Evolutionary conservation across 2,113 vertebrate genomes (phyloP).

Genomic region (Callipepla squamata): DNA sequence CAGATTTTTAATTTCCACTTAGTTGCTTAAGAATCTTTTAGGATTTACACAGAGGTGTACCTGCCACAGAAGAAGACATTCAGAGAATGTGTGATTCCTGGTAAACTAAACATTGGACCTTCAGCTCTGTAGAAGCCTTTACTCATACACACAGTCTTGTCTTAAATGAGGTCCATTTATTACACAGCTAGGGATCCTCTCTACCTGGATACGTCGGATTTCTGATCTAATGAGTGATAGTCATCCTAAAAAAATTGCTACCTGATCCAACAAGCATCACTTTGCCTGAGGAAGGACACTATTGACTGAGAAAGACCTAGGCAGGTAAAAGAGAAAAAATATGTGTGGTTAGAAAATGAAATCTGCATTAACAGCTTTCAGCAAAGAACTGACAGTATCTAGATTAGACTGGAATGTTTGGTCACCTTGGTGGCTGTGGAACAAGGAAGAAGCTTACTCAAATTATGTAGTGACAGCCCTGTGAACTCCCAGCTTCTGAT

Average conservation of each 20-base stretch:
- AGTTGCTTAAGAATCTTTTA: background rate
- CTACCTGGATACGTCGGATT: background rate
- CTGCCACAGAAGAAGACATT: background rate
- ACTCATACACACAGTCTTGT: background rate
- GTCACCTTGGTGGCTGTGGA: background rate
- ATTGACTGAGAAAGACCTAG: background rate
- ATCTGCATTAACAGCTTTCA: background rate
- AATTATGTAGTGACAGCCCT: background rate
- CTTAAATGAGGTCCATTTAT: background rate
- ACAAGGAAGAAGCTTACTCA: background rate
- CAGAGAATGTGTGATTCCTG: background rate
- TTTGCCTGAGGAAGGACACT: background rate
- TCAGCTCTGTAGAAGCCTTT: background rate
- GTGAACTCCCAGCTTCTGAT: background rate
- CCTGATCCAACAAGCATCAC: background rate
- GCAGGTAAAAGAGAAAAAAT: background rate
- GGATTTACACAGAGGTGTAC: background rate
- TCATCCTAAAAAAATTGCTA: background rate
- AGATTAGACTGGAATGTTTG: background rate
- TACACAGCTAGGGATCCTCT: background rate
- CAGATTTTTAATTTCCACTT: background rate
- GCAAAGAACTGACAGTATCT: background rate
- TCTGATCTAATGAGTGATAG: background rate
- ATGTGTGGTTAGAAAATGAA: background rate
- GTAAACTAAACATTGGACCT: background rate